Evolutionary conservation across 2,797 vertebrate genomes (phyloP).

Genomic region (Sebastes elongatus): DNA sequence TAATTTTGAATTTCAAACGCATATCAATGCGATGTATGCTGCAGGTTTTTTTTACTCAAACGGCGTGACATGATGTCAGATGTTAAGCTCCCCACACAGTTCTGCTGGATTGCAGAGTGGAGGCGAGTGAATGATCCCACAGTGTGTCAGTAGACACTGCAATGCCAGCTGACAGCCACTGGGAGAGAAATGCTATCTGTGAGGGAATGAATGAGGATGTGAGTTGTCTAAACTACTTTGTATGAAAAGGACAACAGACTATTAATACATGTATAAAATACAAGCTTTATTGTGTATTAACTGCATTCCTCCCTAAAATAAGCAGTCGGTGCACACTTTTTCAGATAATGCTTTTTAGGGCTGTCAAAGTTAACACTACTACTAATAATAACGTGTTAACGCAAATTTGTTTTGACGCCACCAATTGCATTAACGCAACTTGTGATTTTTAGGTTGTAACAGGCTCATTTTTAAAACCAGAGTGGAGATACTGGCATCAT

Average conservation of each 20-base stretch:
- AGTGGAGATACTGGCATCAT: no score
- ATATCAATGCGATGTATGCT: background rate
- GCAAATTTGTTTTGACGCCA: no score
- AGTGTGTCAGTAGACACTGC: background rate
- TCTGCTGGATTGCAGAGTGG: background rate
- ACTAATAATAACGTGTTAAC: no score
- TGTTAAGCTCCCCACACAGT: constrained; percentile 5
- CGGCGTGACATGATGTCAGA: constrained; percentile 17
- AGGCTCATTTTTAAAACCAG: no score
- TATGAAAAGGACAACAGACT: background rate
- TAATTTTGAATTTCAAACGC: constrained; percentile 35
- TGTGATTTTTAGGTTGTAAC: background rate
- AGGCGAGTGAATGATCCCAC: background rate
- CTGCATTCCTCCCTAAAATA: background rate
- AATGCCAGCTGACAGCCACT: background rate
- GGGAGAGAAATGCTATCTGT: background rate
- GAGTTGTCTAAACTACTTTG: background rate
- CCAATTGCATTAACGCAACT: background rate
- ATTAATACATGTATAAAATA: background rate
- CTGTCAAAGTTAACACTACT: no score
- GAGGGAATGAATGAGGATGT: background rate
- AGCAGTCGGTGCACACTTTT: background rate
- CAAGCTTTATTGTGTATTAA: background rate
- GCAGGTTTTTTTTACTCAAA: constrained; percentile 8
- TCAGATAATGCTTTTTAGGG: background rate